Conservation (phyloP, 2,113 vertebrate genomes). For the Ailurus styani region DNA sequence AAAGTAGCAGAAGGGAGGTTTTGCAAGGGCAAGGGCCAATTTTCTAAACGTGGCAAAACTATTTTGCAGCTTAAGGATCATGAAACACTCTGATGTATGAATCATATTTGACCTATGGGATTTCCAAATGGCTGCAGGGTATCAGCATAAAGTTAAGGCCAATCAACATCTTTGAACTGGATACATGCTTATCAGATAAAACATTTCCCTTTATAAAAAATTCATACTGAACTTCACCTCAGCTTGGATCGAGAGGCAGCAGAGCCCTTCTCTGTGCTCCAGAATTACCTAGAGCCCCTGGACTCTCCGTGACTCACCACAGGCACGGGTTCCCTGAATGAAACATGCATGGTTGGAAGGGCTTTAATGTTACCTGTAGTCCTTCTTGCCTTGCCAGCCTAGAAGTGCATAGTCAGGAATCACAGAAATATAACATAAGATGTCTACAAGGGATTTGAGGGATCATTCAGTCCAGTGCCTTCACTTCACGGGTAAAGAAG, state of each 20-base stretch:
- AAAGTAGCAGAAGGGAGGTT: not conserved
- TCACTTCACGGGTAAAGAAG: not conserved
- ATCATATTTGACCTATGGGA: not conserved
- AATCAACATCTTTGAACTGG: not conserved
- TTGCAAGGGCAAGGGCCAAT: not conserved
- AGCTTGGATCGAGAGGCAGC: not conserved
- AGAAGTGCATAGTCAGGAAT: no score
- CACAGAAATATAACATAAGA: not conserved
- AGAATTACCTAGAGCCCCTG: no score
- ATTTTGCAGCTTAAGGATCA: not conserved
- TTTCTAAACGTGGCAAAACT: not conserved
- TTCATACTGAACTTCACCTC: not conserved
- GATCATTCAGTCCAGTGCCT: not conserved
- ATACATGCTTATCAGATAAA: not conserved
- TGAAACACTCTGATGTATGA: not conserved
- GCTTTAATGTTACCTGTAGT: fast-evolving
- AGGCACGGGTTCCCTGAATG: not conserved
- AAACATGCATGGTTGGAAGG: fast-evolving
- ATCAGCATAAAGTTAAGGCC: not conserved
- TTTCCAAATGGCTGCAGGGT: not conserved
- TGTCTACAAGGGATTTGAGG: not conserved
- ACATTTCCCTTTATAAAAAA: not conserved
- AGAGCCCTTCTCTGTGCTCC: not conserved
- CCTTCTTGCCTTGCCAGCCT: not conserved
- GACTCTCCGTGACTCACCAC: fast-evolving